These are phyloP conservation scores for Corythornis vintsioides DNA, from an alignment of 2,113 vertebrate genomes.

Conservation along the genomic window DNA sequence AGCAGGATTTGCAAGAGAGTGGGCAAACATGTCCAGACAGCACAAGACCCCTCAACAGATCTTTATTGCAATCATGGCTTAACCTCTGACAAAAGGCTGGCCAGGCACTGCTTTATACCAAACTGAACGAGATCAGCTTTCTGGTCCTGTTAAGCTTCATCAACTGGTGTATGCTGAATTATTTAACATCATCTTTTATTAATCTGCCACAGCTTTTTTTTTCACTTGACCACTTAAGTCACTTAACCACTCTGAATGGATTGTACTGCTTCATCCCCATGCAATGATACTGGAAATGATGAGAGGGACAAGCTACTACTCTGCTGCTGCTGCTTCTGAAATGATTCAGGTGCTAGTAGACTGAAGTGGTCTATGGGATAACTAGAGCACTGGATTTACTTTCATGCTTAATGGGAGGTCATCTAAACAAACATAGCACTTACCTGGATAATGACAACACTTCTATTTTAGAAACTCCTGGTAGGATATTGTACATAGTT, in stretches of 20 bases:
- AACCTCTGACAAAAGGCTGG: background rate
- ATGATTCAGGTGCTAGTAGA: background rate
- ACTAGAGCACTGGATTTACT: background rate
- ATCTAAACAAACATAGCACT: background rate
- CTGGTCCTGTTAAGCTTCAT: background rate
- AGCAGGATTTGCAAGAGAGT: background rate
- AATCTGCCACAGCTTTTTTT: background rate
- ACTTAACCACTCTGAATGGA: background rate
- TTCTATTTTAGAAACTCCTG: background rate
- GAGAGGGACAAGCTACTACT: background rate
- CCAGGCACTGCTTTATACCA: background rate
- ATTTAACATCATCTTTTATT: conserved; percentile 42
- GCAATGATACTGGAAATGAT: background rate
- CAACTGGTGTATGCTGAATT: background rate
- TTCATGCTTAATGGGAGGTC: background rate
- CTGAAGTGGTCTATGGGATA: background rate
- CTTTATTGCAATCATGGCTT: background rate
- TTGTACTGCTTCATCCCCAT: background rate
- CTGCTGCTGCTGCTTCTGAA: background rate
- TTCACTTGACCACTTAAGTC: background rate
- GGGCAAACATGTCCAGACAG: background rate
- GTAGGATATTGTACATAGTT: background rate
- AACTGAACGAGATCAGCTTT: conserved; percentile 7
- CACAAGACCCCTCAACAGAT: background rate
- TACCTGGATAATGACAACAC: background rate